Evolutionary conservation across 2,113 vertebrate species (phyloP).

Genomic region (Herpetotheres cachinnans): DNA sequence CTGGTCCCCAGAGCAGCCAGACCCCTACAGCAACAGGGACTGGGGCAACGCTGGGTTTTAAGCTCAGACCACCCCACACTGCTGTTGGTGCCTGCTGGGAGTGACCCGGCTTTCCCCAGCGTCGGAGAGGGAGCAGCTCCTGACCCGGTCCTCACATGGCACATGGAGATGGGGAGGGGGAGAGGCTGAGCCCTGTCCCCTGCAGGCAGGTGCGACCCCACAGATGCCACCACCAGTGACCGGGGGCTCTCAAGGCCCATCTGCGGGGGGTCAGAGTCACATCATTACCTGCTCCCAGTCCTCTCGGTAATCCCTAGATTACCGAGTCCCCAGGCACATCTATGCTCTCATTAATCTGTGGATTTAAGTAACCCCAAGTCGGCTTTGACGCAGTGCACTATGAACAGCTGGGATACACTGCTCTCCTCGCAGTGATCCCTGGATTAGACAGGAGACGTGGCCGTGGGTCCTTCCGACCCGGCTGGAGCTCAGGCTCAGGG

Average conservation of each 20-base stretch:
- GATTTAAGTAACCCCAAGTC: constrained; percentile 59
- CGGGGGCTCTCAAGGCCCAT: background rate
- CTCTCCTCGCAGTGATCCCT: background rate
- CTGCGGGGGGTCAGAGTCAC: background rate
- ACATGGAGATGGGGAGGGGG: fast-evolving
- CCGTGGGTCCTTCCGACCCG: background rate
- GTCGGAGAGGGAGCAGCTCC: background rate
- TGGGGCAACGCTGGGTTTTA: fast-evolving
- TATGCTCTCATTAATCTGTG: constrained; percentile 50
- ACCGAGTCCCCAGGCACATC: background rate
- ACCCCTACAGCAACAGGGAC: background rate
- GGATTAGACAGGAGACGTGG: background rate
- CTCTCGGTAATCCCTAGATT: constrained; percentile 29
- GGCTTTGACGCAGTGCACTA: constrained; percentile 49
- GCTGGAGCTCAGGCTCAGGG: background rate
- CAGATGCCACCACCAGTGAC: background rate
- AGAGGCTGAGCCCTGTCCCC: fast-evolving
- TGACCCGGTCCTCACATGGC: fast-evolving
- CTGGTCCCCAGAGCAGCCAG: background rate
- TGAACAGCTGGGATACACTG: background rate
- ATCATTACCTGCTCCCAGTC: background rate
- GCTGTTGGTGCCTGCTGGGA: background rate
- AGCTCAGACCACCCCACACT: fast-evolving
- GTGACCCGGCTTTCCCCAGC: background rate
- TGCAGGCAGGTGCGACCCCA: fast-evolving